Conservation (phyloP, 2,797 vertebrate genomes). For the Epinephelus coioides region DNA sequence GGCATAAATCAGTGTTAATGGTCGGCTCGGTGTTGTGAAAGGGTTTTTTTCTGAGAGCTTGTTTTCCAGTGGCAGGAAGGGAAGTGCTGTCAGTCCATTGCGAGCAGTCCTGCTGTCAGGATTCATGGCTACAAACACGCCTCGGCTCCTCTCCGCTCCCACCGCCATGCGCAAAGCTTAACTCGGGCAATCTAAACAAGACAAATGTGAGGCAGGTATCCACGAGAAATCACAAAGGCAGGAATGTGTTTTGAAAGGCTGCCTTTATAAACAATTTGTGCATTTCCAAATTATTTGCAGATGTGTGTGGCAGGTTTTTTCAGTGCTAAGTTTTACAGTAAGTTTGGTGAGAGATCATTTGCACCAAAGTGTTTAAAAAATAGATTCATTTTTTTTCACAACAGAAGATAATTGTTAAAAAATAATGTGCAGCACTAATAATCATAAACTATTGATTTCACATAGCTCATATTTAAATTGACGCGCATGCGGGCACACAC, state of each 20-base stretch:
- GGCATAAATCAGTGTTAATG: conserved; percentile 78
- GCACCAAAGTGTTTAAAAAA: conserved; percentile 21
- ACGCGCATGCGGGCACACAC: conserved; percentile 16
- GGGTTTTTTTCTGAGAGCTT: conserved; percentile 45
- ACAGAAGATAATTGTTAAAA: too few species aligned
- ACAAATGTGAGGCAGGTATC: conserved; percentile 59
- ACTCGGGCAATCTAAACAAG: conserved; percentile 56
- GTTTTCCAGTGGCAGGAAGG: conserved; percentile 57
- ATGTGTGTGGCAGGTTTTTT: conserved; percentile 78
- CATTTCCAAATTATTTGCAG: conserved; percentile 84
- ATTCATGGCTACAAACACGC: conserved; percentile 42
- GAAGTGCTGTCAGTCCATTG: conserved; percentile 56
- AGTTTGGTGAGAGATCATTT: conserved; percentile 53
- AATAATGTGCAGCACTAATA: background rate
- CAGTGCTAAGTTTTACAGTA: conserved; percentile 46
- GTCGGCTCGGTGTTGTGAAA: conserved; percentile 67
- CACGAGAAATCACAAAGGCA: conserved; percentile 49
- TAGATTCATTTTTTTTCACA: background rate
- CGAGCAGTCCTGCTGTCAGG: conserved; percentile 50
- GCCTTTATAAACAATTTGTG: conserved; percentile 80
- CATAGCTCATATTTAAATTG: background rate
- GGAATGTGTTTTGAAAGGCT: conserved; percentile 66
- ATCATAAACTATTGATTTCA: conserved; percentile 6
- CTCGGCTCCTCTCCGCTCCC: conserved; percentile 38
- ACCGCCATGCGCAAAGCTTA: conserved; percentile 6